Base-by-base conservation (phyloP, 2,113 vertebrate species). In the Chrysochloris asiatica region DNA sequence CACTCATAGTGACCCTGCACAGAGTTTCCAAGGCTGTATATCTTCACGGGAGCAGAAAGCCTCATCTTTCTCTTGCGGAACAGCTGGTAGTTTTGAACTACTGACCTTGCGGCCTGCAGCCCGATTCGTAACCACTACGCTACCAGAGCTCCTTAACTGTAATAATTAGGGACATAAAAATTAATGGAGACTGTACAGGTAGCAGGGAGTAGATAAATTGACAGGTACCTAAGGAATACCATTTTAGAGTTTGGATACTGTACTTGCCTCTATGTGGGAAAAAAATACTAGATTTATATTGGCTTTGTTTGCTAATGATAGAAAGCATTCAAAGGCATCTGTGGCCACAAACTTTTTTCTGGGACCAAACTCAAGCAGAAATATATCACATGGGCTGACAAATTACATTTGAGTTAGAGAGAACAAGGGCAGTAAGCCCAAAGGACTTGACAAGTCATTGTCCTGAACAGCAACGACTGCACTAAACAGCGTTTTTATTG, bases 391-490 rank as follows among this genome's bases (percentile, higher is more conserved):
- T 33, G 83, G 50, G 81, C 45, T 67, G 69, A 91, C 85, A 63
- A 89, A 75, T 91, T 88, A 61, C 24, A 77, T 94, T 43, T 87
- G 75, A 93, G 65, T 63, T 92, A n/a, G 38, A 85, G 84, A 92
- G 50, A 89, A 59, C 75, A 72, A 93, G 75, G 61, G 28, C 73
- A 80, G 22, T 67, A 45, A 89, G 33, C 41, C 59, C 88, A 82
- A 88, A 92, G 82, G 91, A 79, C 56, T 67, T 76, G 83, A 69
- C 75, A 79, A 67, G 47, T 22, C 43, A 67, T 54, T 73, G 61
- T 72, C 76, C 85, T 14, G 17, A 83, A 83, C 83, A 72, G 76
- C 88, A 86, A 21, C 4, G 24, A 83, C 75, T 9, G 54, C 52
- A 73, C 86, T 67, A 22, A 73, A 61, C 2, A 30, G 78, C 10